Evolutionary conservation across 2,113 vertebrate genomes (phyloP), one percentile per base, ranked within the genome.

Genomic region (Ondatra zibethicus): DNA sequence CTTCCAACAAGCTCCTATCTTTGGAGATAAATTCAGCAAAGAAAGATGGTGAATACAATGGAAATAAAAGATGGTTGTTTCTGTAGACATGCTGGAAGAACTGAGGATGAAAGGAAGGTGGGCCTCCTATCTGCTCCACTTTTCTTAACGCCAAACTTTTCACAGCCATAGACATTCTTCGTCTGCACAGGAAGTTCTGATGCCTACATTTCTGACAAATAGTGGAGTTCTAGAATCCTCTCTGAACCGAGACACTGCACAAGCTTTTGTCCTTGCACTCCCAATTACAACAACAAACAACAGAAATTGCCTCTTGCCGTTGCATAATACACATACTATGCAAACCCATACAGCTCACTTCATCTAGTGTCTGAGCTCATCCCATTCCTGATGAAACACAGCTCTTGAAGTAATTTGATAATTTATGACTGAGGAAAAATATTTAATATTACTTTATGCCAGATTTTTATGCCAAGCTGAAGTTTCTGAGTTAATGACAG

Each of bases 371-470:
- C 68, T 93, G 45, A 81, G 39, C 27, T 95, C 80, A 61, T 91
- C 70, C 70, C 78, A 70, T 93, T 61, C 21, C 25, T 42, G 39
- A 70, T 19, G 29, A 42, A 52, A 97, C 86, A 81, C 68, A 91
- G 92, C 70, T 95, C 33, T 9, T 23, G n/a, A 89, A 91, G 76
- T 82, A 94, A 95, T 95, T 70, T 50, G 81, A 94, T 86, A 92
- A 97, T 95, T 85, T 93, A 93, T 36, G 92, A 94, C 92, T 72
- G 39, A 36, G 33, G 93, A 58, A 94, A 95, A 97, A 94, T 94
- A 94, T 95, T 93, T 94, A 94, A 91, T 94, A 89, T 86, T 68
- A 86, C 47, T 82, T 89, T 66, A 70, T 75, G 76, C 84, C 72
- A 92, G 80, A 91, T 88, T 80, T 68, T 78, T 86, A 94, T 82